A percentile compares a stretch with the other conserved stretches of the same genome.
phyloP scores from a whole-genome alignment of 2,888 invertebrate species.

The Lasioglossum figueresi region DNA sequence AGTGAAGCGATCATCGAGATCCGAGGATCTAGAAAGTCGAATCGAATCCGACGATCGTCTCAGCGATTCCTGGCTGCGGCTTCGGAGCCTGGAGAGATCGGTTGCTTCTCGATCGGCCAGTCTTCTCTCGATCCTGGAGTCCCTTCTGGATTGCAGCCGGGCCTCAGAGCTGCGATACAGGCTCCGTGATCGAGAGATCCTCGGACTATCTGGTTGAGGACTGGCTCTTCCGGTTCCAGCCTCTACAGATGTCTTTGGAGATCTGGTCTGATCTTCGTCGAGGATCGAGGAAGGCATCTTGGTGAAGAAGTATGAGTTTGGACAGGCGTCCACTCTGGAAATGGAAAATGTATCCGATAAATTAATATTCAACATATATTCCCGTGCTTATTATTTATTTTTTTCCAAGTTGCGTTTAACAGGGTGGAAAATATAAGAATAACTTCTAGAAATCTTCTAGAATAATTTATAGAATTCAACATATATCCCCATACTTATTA shows the following conservation, averaged over 20 bases:
- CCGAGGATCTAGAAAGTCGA: conserved; percentile 40
- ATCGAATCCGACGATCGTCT: conserved; percentile 28
- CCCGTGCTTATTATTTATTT: no score
- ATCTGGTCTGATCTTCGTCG: conserved; percentile 23
- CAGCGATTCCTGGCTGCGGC: conserved; percentile 12
- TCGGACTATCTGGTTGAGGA: neutral
- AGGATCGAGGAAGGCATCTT: conserved; percentile 31
- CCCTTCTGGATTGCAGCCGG: conserved; percentile 6
- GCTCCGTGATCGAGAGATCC: conserved; percentile 48
- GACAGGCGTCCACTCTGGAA: conserved; percentile 80
- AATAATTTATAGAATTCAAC: no score
- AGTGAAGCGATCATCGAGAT: conserved; percentile 19
- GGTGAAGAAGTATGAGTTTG: conserved; percentile 70
- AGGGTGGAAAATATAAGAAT: no score
- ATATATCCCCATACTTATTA: neutral
- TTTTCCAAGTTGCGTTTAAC: no score
- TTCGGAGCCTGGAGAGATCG: conserved; percentile 12
- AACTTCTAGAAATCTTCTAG: no score
- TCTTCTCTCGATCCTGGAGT: conserved; percentile 7
- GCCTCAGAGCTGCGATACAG: conserved; percentile 37
- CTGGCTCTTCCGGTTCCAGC: neutral
- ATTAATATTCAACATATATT: neutral
- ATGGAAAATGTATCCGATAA: no score
- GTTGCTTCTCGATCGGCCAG: neutral
- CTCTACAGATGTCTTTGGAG: neutral